Evolutionary conservation across 1,140 invertebrate species (phyloP).

Genomic region (Rhopalosiphum padi): DNA sequence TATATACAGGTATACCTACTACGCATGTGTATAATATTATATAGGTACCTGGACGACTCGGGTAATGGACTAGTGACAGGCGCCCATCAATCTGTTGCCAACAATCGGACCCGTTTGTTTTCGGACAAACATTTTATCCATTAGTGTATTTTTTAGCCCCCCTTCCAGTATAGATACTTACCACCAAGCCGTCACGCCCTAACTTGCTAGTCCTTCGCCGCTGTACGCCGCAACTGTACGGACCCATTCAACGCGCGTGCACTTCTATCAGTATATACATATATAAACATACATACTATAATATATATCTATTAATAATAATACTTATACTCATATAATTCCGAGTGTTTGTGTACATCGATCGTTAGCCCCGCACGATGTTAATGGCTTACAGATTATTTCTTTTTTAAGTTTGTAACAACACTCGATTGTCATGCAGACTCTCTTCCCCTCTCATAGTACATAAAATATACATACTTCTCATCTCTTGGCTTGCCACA

Average conservation of each 20-base stretch:
- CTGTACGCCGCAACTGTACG: not conserved
- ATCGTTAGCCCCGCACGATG: conserved; percentile 36
- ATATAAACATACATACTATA: not conserved
- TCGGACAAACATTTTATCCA: conserved; percentile 57
- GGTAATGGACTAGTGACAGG: conserved; percentile 57
- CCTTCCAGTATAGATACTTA: not conserved
- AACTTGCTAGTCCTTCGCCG: not conserved
- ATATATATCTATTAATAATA: conserved; percentile 11
- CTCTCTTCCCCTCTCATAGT: not conserved
- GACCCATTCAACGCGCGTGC: not conserved
- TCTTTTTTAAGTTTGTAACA: conserved; percentile 31
- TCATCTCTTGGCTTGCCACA: too few species aligned
- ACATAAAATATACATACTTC: too few species aligned
- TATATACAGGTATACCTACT: conserved; percentile 2
- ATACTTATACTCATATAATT: not conserved
- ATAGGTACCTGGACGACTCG: conserved; percentile 28
- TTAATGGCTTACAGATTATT: conserved; percentile 45
- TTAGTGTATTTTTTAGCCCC: conserved; percentile 35
- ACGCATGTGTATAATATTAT: not conserved
- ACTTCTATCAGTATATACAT: not conserved
- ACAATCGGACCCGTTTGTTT: conserved; percentile 53
- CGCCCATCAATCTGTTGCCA: conserved; percentile 57
- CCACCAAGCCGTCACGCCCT: not conserved
- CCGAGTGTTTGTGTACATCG: not conserved
- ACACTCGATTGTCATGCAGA: conserved; percentile 9